Evolutionary conservation across 92 coral and sea anemone genomes (phyloP), one percentile per base, ranked within the genome.

Genomic region (Porites evermanni): DNA sequence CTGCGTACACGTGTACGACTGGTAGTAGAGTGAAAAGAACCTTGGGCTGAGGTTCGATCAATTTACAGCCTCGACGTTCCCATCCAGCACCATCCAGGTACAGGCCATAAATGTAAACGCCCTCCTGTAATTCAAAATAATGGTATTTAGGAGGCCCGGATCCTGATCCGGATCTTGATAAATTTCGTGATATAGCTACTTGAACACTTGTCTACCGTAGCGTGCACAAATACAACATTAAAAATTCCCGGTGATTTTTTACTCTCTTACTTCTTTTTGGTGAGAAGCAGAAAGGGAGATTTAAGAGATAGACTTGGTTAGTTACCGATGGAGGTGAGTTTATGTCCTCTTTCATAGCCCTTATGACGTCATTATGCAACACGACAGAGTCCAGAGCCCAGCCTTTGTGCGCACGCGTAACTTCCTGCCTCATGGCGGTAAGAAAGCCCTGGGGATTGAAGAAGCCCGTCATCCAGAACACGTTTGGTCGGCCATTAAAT

Each of bases 391-490:
- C 98, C 11, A 94, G 89, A 51, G 98, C 98, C 98, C 98, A 94
- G 87, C 98, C 98, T 78, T 94, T 94, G 89, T 94, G 98, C 64
- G 98, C 95, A 26, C 98, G 89, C 29, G 98, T 94, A 70, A 94
- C 98, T 53, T 94, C 98, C 70, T 94, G 98, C 81, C 98, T 87
- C 98, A 94, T 94, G 17, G 98, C 98, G 10, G 98, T 94, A 50
- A 94, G 94, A 86, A 94, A 94, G 17, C 98, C 95, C 77, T 94
- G 98, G 3, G 98, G 98, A 80, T 94, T 94, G 66, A 94, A 94
- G 93, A 94, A 94, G 1, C 95, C 98, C 4, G 98, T 94, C 98
- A 94, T 94, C 98, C 98, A 94, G 89, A 94, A 94, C 59, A 92
- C 95, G 60, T 29, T 94, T 6, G 98, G 98, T 2, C 98, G 95